Evolutionary conservation across 2,113 vertebrate genomes (phyloP).

Genomic region (Thomomys bottae): DNA sequence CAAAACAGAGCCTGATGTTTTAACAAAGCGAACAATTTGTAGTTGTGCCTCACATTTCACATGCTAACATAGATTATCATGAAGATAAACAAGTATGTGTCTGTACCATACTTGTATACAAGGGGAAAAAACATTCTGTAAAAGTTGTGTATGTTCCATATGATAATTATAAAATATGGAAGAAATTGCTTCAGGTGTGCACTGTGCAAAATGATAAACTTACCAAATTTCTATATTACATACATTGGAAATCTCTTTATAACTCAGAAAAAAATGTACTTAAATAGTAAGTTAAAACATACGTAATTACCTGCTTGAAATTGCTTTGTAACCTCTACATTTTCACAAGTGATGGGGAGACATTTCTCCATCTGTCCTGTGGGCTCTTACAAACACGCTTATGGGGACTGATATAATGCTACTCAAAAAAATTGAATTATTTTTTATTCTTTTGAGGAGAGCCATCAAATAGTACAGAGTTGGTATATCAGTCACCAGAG

Average conservation of each 20-base stretch:
- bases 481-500: background rate
- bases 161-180: background rate
- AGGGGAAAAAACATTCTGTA: background rate
- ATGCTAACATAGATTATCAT: background rate
- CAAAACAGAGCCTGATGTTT: background rate
- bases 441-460: background rate
- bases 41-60: background rate
- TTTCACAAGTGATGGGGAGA: background rate
- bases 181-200: background rate
- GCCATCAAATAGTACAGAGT: background rate
- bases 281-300: background rate
- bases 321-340: background rate
- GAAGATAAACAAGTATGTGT: too few relatives aligned
- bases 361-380: background rate
- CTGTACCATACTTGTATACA: rapidly evolving
- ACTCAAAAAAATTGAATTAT: background rate
- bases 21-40: background rate
- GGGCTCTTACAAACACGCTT: background rate
- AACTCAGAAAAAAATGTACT: background rate
- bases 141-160: background rate
- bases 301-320: background rate
- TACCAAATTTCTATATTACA: background rate
- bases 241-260: background rate
- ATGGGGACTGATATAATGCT: background rate
- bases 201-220: background rate